Base-by-base conservation (phyloP, 2,888 invertebrate genomes). In the Oligia fasciuncula region DNA sequence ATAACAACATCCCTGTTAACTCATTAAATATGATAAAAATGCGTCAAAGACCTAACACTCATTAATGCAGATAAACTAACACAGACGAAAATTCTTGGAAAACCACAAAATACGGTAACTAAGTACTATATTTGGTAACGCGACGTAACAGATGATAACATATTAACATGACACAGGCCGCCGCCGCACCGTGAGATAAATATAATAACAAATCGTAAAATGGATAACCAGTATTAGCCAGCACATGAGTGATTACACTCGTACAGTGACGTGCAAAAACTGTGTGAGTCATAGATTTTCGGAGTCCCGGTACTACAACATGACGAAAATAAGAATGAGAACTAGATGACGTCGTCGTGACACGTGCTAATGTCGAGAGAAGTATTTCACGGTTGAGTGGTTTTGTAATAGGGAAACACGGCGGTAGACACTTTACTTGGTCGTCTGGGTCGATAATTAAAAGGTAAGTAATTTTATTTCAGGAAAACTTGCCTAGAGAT, bases 301-400 rank as follows among this genome's bases (percentile, higher is more conserved):
- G 69, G 54, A 40, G 65, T 69, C 35, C 67, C 51, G 2, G 66
- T 63, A 40, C 63, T 11, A 68, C 49, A n/a, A 72, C 60, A 68
- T 67, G 79, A 81, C 88, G 65, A 68, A 87, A 87, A 85, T 87
- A 79, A 63, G 23, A 85, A 85, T 68, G 69, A 74, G 76, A 75
- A 69, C 60, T 49, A n/a, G 17, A 71, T 75, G 79, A 85, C 82
- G 83, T 49, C 62, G 51, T 51, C 49, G 66, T 67, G 68, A 46
- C 69, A 57, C 73, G 73, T 69, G 85, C 76, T 80, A 71, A 80
- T 35, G 14, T 29, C 19, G 49, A 49, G 6, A 14, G 54, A 71
- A 23, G 29, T 74, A 67, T 69, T 40, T 77, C 23, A 60, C n/a
- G 35, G 4, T 62, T 29, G 65, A 67, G 57, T 19, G 13, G 17